Conservation (phyloP, 2,888 invertebrate genomes). For the Norana najaformis region DNA sequence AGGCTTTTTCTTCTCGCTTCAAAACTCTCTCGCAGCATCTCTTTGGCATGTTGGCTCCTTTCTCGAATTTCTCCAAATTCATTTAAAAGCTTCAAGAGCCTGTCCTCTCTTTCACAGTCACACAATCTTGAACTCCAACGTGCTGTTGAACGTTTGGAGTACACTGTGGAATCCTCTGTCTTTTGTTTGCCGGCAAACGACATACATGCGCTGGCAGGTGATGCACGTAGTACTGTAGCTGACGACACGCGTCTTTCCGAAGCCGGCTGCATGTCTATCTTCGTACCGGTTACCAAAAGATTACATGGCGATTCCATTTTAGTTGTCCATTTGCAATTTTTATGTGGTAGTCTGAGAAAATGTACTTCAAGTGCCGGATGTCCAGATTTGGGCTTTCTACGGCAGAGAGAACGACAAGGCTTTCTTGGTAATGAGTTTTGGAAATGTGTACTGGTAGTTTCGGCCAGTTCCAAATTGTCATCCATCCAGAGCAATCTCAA, state of each 20-base stretch:
- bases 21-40: conserved; percentile 1
- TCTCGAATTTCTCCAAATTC: conserved; percentile 15
- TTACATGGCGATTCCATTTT: not conserved
- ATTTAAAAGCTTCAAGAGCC: not conserved
- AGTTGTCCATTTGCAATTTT: not conserved
- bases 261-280: not conserved
- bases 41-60: conserved; percentile 18
- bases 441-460: not conserved
- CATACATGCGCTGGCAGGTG: not conserved
- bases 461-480: not conserved
- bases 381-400: not conserved
- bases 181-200: not conserved
- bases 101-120: not conserved
- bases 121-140: not conserved
- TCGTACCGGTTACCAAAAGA: not conserved
- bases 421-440: not conserved
- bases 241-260: not conserved
- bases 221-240: not conserved
- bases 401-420: not conserved
- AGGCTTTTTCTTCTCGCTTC: not conserved
- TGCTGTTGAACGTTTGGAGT: not conserved
- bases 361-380: not conserved
- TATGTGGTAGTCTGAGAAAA: not conserved
- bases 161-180: not conserved
- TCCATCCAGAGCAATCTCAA: not conserved